phyloP scores from a whole-genome alignment of 2,113 vertebrate genomes.

The Urocolius indicus region DNA sequence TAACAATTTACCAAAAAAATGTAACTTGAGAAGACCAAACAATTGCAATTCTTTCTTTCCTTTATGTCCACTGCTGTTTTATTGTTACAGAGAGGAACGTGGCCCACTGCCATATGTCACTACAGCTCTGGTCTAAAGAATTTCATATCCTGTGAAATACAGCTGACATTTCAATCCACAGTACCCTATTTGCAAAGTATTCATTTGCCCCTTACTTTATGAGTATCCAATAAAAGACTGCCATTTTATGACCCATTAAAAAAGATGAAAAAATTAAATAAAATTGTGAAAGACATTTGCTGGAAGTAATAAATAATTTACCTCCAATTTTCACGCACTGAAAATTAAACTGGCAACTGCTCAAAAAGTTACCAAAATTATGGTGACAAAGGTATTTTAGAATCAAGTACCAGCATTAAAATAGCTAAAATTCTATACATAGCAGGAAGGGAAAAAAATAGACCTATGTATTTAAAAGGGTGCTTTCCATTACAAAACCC shows the following conservation, averaged over 20 bases:
- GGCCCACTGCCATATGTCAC: slow-evolving; percentile 25
- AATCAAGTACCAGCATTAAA: slow-evolving; percentile 60
- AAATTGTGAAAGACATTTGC: slow-evolving; percentile 79
- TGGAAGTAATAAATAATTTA: slow-evolving; percentile 81
- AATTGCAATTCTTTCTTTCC: not conserved
- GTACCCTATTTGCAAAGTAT: slow-evolving; percentile 72
- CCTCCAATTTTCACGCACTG: slow-evolving; percentile 73
- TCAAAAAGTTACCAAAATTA: slow-evolving; percentile 81
- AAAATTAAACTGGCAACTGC: slow-evolving; percentile 79
- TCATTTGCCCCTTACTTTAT: slow-evolving; percentile 74
- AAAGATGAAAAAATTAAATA: slow-evolving; percentile 78
- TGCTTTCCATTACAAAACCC: not conserved
- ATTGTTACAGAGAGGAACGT: not conserved
- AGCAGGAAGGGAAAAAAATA: not conserved
- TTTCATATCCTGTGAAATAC: slow-evolving; percentile 63
- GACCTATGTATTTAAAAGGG: not conserved
- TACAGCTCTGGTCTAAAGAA: not conserved
- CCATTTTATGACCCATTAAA: slow-evolving; percentile 78
- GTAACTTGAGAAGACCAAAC: not conserved
- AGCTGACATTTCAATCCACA: slow-evolving; percentile 70
- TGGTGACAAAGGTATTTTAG: slow-evolving; percentile 66
- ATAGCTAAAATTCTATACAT: slow-evolving; percentile 3
- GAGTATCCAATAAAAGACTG: slow-evolving; percentile 71
- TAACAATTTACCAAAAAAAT: not conserved
- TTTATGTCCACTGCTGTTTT: not conserved